phyloP scores from a whole-genome alignment of 2,888 invertebrate genomes.

The Cotesia congregata region DNA sequence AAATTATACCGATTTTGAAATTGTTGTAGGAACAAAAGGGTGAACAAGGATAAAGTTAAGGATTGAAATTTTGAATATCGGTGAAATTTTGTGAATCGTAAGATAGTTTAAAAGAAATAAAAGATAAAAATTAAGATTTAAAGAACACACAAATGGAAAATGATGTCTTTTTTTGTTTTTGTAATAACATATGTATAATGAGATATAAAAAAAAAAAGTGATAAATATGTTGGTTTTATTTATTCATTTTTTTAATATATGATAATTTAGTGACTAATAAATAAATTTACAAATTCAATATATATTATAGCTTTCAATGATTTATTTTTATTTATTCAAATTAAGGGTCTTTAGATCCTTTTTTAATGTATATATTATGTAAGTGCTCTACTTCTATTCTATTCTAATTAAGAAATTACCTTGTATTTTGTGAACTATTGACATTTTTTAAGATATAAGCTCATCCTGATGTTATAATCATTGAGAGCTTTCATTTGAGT shows the following conservation, averaged over 20 bases:
- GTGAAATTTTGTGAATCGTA: constrained; percentile 25
- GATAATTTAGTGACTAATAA: constrained; percentile 26
- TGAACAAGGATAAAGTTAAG: constrained; percentile 34
- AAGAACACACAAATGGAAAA: constrained; percentile 19
- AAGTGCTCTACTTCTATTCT: too few relatives aligned
- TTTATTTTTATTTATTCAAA: neutral
- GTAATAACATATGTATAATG: constrained; percentile 31
- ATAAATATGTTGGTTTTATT: constrained; percentile 29
- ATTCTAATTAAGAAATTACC: too few relatives aligned
- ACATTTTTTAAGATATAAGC: too few relatives aligned
- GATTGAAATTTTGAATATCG: constrained; percentile 26
- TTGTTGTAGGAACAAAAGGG: constrained; percentile 43
- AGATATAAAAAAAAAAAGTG: constrained; percentile 29
- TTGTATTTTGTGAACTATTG: too few relatives aligned
- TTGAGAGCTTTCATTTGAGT: too few relatives aligned
- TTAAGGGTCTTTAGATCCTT: too few relatives aligned
- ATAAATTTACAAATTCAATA: constrained; percentile 39
- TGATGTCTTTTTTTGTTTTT: constrained; percentile 30
- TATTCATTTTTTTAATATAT: constrained; percentile 26
- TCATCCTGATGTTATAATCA: too few relatives aligned
- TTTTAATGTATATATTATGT: too few relatives aligned
- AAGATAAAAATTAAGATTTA: constrained; percentile 26
- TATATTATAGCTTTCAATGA: constrained; percentile 33
- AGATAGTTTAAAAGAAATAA: constrained; percentile 21
- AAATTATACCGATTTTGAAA: constrained; percentile 44